Evolutionary conservation across 2,113 vertebrate genomes (phyloP), one percentile per base, ranked within the genome.

Genomic region (Syngnathus floridae): DNA sequence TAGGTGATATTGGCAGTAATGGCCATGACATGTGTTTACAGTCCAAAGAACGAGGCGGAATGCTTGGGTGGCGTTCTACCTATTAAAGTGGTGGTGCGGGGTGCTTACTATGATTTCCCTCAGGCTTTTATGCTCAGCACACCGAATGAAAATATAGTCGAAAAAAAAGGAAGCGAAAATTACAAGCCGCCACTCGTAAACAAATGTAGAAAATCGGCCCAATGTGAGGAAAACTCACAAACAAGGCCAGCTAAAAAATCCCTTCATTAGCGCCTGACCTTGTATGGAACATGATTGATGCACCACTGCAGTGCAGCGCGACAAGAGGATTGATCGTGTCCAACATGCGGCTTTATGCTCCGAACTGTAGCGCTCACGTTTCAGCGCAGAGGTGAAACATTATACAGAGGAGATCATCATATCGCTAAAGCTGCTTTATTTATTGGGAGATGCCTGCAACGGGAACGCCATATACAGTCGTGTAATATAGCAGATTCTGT

Each of bases 51-150:
- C 75, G 67, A 59, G 62, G 76, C 66, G 84, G 73, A 82, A 82
- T 79, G 86, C 76, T 78, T 69, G 82, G 78, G 62, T 79, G 82
- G 68, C 40, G 65, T 61, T 81, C 77, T 82, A 83, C 77, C 78
- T 84, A 89, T 88, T 89, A 87, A 87, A 84, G 81, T 11, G 59
- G 38, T 1, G 62, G 75, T 64, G 64, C 75, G 76, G 77, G 85
- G 84, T 83, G 83, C 81, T 86, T 79, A 81, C 81, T 85, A 76
- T 87, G 85, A 87, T 87, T 88, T 89, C 88, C 88, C 86, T 21
- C 61, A 79, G 84, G 88, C 82, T 75, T 81, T 80, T 76, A 73
- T 52, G 80, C 79, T 84, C 75, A 83, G 76, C 68, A n/a, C 26
- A 26, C 35, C n/a, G 85, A 85, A 87, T 84, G 72, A 81, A 83